Conservation (phyloP, 2,888 invertebrate genomes). For the Pristionchus exspectatus region DNA sequence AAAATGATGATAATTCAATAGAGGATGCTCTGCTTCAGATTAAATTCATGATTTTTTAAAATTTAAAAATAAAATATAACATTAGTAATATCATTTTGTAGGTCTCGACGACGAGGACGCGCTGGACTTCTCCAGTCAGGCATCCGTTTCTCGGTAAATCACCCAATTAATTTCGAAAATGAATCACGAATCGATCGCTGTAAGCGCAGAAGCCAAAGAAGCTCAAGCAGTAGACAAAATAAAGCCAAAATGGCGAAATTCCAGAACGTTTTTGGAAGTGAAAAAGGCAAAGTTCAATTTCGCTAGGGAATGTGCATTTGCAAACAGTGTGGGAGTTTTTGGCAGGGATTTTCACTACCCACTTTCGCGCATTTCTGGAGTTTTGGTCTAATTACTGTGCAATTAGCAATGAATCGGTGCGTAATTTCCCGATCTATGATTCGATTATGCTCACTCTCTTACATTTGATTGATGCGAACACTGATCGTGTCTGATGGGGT, state of each 20-base stretch:
- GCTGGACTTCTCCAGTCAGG: conserved; percentile 49
- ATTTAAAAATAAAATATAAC: not conserved
- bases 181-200: not conserved
- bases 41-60: not conserved
- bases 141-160: conserved; percentile 44
- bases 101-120: conserved; percentile 44
- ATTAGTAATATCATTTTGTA: not conserved
- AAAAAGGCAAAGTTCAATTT: not conserved
- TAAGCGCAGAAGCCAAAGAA: not conserved
- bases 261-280: not conserved
- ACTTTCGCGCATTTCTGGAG: not conserved
- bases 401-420: not conserved
- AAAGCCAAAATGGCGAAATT: not conserved
- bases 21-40: not conserved
- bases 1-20: not conserved
- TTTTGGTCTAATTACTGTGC: not conserved
- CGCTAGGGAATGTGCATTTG: not conserved
- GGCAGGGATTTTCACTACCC: not conserved
- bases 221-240: not conserved
- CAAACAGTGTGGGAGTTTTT: not conserved
- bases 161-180: not conserved
- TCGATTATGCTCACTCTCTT: conserved; percentile 16
- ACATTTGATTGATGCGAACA: not conserved
- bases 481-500: not conserved
- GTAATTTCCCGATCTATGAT: conserved; percentile 3